Conservation (phyloP, 2,113 vertebrate genomes). For the Jacana jacana region DNA sequence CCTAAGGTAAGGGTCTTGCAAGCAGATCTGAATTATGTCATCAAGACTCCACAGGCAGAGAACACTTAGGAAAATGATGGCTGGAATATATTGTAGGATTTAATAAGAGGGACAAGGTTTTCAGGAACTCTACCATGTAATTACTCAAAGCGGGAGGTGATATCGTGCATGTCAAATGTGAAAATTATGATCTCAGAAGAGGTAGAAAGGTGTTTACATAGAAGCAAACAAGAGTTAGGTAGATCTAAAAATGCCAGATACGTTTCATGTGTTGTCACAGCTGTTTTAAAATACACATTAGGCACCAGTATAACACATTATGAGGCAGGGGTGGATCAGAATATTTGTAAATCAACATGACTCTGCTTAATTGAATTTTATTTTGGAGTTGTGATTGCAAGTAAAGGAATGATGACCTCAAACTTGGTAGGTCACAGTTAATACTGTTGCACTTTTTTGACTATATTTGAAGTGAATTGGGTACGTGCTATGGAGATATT, state of each 20-base stretch:
- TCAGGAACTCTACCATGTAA: conserved; percentile 44
- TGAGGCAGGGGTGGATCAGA: not conserved
- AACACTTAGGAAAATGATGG: conserved; percentile 39
- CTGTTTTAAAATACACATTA: not conserved
- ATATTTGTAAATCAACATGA: not conserved
- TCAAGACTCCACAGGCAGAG: conserved; percentile 65
- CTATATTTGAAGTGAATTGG: not conserved
- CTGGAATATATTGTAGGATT: conserved; percentile 49
- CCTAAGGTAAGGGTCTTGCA: conserved; percentile 68
- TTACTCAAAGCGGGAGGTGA: conserved; percentile 53
- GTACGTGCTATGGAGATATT: not conserved
- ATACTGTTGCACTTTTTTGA: not conserved
- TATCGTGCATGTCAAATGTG: conserved; percentile 52
- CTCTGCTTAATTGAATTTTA: not conserved
- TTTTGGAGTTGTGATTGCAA: not conserved
- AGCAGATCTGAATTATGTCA: conserved; percentile 67
- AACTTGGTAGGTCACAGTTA: not conserved
- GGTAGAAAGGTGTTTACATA: not conserved
- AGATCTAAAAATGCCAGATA: conserved; percentile 13
- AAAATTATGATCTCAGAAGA: conserved; percentile 57
- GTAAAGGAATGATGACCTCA: not conserved
- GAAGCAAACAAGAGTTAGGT: not conserved
- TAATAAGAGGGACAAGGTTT: conserved; percentile 58
- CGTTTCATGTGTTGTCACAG: conserved; percentile 3
- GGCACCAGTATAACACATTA: not conserved